These are phyloP conservation scores for Gastrophysa polygoni DNA, from an alignment of 2,888 invertebrate species.

Conservation along the genomic window DNA sequence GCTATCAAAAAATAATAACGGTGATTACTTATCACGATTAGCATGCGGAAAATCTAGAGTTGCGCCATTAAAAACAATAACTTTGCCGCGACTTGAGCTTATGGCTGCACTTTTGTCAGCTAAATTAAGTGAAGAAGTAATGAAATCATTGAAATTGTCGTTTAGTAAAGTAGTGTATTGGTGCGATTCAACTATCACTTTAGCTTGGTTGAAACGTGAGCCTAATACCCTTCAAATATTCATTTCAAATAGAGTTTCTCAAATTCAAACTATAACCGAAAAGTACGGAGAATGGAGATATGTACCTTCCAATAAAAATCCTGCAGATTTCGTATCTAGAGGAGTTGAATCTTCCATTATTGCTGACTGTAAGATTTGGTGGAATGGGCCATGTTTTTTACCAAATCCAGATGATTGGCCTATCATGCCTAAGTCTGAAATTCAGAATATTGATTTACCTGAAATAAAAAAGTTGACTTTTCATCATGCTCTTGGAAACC, in stretches of 20 bases:
- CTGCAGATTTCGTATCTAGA: constrained; percentile 10
- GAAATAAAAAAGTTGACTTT: background rate
- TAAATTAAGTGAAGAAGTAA: background rate
- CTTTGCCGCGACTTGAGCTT: constrained; percentile 35
- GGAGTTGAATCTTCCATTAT: background rate
- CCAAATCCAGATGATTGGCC: background rate
- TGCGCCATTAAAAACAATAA: constrained; percentile 34
- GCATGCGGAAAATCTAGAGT: constrained; percentile 37
- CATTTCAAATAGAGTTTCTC: constrained; percentile 14
- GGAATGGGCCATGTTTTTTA: constrained; percentile 7
- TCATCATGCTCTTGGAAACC: background rate
- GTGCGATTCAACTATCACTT: constrained; percentile 13
- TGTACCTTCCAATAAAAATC: constrained; percentile 20
- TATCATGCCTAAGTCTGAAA: background rate
- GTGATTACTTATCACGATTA: constrained; percentile 8
- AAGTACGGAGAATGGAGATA: constrained; percentile 14
- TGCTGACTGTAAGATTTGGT: background rate
- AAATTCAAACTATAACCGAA: too few species aligned
- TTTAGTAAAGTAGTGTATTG: background rate
- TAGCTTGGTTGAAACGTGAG: constrained; percentile 11
- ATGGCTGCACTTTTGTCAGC: constrained; percentile 27
- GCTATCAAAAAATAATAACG: constrained; percentile 16
- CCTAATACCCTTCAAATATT: constrained; percentile 9
- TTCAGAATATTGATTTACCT: background rate
- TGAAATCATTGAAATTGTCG: background rate